These are phyloP conservation scores for Drosophila tristis DNA, from an alignment of 1,140 invertebrate genomes.

Conservation along the genomic window DNA sequence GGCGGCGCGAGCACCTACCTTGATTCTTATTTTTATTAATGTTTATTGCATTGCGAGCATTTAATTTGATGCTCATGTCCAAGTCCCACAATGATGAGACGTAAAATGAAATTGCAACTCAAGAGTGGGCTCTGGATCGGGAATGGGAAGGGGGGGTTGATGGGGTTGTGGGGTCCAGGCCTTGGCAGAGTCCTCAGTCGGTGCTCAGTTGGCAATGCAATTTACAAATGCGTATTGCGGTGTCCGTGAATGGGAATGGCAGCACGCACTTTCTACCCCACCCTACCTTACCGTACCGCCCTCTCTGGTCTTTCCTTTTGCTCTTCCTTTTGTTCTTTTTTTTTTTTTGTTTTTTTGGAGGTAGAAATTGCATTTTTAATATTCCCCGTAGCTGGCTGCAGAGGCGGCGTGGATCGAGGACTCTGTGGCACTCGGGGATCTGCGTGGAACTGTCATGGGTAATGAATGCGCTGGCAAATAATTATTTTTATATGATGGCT, in stretches of 20 bases:
- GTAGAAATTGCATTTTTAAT: slow-evolving; percentile 80
- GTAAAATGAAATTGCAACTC: slow-evolving; percentile 61
- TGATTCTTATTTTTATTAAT: slow-evolving; percentile 79
- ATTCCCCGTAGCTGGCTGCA: slow-evolving; percentile 37
- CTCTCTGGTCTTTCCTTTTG: neutral
- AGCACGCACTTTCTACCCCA: slow-evolving; percentile 37
- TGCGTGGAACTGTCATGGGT: slow-evolving; percentile 53
- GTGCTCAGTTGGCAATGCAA: slow-evolving; percentile 53
- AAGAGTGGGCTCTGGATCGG: slow-evolving; percentile 6
- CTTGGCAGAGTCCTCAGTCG: slow-evolving; percentile 16
- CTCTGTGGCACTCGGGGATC: slow-evolving; percentile 6
- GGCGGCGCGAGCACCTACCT: slow-evolving; percentile 53
- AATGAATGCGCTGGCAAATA: slow-evolving; percentile 77
- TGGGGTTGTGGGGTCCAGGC: too few species aligned
- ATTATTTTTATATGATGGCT: slow-evolving; percentile 76
- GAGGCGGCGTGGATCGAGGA: too few species aligned
- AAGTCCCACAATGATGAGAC: slow-evolving; percentile 32
- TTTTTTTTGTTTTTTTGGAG: slow-evolving; percentile 6
- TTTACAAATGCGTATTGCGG: slow-evolving; percentile 72
- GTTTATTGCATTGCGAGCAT: slow-evolving; percentile 72
- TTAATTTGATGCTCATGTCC: slow-evolving; percentile 69
- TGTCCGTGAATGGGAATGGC: neutral
- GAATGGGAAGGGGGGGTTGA: neutral
- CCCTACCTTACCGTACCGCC: too few species aligned
- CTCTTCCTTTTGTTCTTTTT: too few species aligned